Conservation (phyloP, 2,888 invertebrate species). For the Microdon myrmicae region DNA sequence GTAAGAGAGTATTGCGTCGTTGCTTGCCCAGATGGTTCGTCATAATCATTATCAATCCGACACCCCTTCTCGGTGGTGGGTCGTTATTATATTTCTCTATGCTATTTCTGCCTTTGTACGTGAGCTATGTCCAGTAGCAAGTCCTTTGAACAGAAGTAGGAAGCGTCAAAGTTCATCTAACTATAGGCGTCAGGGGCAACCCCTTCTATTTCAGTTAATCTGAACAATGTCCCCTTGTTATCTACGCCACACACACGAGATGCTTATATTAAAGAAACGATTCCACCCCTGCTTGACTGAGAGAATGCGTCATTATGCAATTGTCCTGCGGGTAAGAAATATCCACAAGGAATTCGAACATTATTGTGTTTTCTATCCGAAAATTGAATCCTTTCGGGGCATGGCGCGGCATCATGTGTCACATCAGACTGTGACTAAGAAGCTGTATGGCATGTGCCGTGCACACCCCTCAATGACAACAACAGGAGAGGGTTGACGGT, state of each 20-base stretch:
- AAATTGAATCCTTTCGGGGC: slow-evolving; percentile 41
- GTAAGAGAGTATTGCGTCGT: slow-evolving; percentile 9
- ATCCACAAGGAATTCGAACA: slow-evolving; percentile 25
- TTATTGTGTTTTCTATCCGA: slow-evolving; percentile 27
- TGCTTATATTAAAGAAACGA: slow-evolving; percentile 8
- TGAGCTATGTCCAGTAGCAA: no score
- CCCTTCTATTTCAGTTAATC: slow-evolving; percentile 17
- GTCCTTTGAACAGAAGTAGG: slow-evolving; percentile 11
- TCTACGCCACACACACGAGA: not conserved
- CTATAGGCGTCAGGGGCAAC: slow-evolving; percentile 4
- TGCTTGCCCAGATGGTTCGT: slow-evolving; percentile 18
- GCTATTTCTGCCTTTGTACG: no score
- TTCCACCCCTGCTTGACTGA: slow-evolving; percentile 31
- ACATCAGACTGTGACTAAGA: no score
- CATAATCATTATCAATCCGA: slow-evolving; percentile 25
- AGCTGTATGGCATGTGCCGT: slow-evolving; percentile 45
- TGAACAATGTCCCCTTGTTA: slow-evolving; percentile 4
- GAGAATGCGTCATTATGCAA: slow-evolving; percentile 35
- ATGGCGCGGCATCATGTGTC: slow-evolving; percentile 30
- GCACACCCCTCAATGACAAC: slow-evolving; percentile 33
- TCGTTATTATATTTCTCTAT: slow-evolving; percentile 2
- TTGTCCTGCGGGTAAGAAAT: slow-evolving; percentile 40
- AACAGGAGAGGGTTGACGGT: slow-evolving; percentile 44
- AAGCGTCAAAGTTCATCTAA: slow-evolving; percentile 13
- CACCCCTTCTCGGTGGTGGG: slow-evolving; percentile 12